phyloP scores from a whole-genome alignment of 2,797 vertebrate genomes.

The Danio jaintianensis region DNA sequence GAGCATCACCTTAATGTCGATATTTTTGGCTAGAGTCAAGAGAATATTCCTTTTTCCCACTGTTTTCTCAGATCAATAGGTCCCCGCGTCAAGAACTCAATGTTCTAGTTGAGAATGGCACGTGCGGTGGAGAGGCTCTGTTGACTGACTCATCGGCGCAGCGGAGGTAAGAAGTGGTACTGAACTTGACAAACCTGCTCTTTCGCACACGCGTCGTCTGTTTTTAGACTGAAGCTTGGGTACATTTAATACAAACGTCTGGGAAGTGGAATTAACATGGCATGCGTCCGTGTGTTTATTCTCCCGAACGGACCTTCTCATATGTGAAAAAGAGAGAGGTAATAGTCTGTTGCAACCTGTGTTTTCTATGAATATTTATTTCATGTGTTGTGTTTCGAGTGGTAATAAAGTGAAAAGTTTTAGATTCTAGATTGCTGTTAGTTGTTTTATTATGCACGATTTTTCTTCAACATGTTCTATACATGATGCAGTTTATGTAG shows the following conservation, averaged over 20 bases:
- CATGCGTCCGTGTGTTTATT: not conserved
- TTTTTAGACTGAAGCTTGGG: not conserved
- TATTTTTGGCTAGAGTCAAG: conserved; percentile 2
- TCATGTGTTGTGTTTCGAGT: too few species aligned
- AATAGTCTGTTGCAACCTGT: not conserved
- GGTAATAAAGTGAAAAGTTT: too few species aligned
- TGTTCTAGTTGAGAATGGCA: conserved; percentile 75
- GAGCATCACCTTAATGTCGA: conserved; percentile 6
- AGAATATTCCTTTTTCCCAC: not conserved
- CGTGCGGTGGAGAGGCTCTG: conserved; percentile 65
- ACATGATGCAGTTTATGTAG: too few species aligned
- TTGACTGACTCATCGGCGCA: conserved; percentile 60
- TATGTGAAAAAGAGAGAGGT: not conserved
- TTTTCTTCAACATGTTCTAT: too few species aligned
- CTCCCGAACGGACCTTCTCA: conserved; percentile 10
- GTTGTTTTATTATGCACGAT: too few species aligned
- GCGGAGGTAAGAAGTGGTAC: conserved; percentile 21
- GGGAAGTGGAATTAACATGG: conserved; percentile 12
- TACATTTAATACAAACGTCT: conserved; percentile 1
- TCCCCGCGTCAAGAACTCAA: conserved; percentile 68
- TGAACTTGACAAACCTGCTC: conserved; percentile 4
- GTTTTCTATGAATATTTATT: not conserved
- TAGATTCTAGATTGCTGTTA: too few species aligned
- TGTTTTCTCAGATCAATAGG: conserved; percentile 13
- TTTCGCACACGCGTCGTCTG: conserved; percentile 5